Percentiles rank a stretch among this genome's conserved stretches.
Evolutionary conservation across 2,888 invertebrate genomes (phyloP).

Genomic region (Diachrysia chrysitis): DNA sequence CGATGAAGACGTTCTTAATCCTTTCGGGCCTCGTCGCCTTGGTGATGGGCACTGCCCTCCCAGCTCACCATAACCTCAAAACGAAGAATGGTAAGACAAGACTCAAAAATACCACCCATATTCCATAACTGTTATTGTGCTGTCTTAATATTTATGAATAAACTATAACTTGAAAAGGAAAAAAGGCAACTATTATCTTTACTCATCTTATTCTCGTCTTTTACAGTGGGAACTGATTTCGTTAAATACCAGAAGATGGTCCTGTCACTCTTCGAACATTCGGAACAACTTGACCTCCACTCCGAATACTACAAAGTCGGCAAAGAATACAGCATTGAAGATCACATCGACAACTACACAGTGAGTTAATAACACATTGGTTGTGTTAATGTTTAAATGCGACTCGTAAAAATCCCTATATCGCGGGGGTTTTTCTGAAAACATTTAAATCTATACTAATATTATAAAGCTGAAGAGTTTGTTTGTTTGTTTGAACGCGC

Average conservation of each 20-base stretch:
- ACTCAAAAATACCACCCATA: neutral
- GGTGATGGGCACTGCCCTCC: constrained; percentile 61
- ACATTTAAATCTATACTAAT: no score
- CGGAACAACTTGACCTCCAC: constrained; percentile 71
- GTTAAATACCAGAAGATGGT: constrained; percentile 79
- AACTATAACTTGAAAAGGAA: no score
- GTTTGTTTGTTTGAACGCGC: no score
- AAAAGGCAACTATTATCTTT: no score
- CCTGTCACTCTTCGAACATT: constrained; percentile 81
- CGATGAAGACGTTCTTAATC: constrained; percentile 76
- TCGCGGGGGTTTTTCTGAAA: no score
- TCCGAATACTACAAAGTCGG: constrained; percentile 75
- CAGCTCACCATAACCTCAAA: constrained; percentile 57
- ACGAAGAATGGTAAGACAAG: constrained; percentile 37
- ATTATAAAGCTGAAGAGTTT: no score
- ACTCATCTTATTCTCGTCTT: constrained; percentile 12
- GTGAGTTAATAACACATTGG: constrained; percentile 27
- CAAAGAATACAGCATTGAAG: constrained; percentile 75
- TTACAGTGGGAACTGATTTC: constrained; percentile 66
- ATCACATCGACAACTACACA: constrained; percentile 76
- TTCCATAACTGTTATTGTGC: neutral
- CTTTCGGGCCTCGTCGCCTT: constrained; percentile 71
- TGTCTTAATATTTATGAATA: no score
- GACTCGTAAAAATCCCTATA: no score
- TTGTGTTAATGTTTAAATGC: neutral